A percentile compares a stretch with the other conserved stretches of the same genome.
Evolutionary conservation across 2,797 vertebrate species (phyloP).

Genomic region (Masticophis lateralis): DNA sequence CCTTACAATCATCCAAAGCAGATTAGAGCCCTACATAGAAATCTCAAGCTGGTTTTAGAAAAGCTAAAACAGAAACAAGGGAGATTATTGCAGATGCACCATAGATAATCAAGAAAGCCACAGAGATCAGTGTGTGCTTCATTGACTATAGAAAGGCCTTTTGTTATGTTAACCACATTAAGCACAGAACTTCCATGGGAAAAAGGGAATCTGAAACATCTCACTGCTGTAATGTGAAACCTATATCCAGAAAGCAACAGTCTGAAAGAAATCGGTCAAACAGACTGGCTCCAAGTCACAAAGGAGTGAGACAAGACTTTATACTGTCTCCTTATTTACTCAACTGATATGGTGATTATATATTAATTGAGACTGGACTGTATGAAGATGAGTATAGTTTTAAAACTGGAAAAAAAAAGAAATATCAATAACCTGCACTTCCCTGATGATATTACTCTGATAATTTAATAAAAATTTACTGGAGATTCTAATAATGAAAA

Average conservation of each 20-base stretch:
- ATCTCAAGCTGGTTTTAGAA: not conserved
- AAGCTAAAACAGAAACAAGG: not conserved
- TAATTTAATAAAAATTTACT: not conserved
- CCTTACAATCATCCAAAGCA: not conserved
- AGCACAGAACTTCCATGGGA: not conserved
- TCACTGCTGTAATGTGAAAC: not conserved
- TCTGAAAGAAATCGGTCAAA: not conserved
- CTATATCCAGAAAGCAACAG: not conserved
- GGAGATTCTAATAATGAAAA: not conserved
- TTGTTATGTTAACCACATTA: not conserved
- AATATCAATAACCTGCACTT: not conserved
- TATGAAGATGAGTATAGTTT: not conserved
- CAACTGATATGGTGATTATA: not conserved
- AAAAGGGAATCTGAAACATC: not conserved
- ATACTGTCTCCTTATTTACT: not conserved
- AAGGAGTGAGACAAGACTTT: not conserved
- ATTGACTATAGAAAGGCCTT: not conserved
- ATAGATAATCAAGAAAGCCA: not conserved
- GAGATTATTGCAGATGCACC: not conserved
- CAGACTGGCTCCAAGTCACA: not conserved
- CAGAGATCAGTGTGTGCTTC: not conserved
- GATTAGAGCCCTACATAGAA: not conserved
- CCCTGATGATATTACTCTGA: not conserved
- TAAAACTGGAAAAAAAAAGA: not conserved
- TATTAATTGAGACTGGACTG: not conserved